Base-by-base conservation (phyloP, 2,888 invertebrate genomes). In the Himalopsyche anomala region DNA sequence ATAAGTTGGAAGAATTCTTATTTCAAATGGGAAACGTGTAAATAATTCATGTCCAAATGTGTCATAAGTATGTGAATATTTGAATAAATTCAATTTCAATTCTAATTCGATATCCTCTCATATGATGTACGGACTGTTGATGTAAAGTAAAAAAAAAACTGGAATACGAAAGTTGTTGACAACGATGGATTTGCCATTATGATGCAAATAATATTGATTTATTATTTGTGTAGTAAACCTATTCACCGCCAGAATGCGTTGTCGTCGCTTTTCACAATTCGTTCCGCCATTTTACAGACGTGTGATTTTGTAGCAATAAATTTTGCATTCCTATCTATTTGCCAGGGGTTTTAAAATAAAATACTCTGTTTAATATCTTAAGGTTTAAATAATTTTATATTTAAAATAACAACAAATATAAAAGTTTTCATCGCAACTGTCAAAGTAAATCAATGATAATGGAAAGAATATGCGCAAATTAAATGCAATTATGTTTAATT, bases 221-320 rank as follows among this genome's bases (percentile, higher is more conserved):
- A 74, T 74, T 74, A 28, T 74, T 38, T 74, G 74, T 36, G 74
- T 74, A 36, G 74, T 36, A 74, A 36, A 74, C 36, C 19, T 74
- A 36, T 74, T 74, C 74, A 36, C 15, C 74, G 74, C 36, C 38
- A 36, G 74, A 74, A 74, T 74, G 74, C 74, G 74, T 36, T 36
- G 74, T 74, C 36, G 74, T 4, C 74, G 74, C 11, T 74, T 74
- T 74, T 74, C 74, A 38, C 15, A 74, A 74, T 38, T 36, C 74
- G 74, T 74, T 36, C 36, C 74, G 74, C 74, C 74, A 74, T 74
- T 74, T 74, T 74, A 74, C 74, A 36, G 74, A 74, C 74, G 74
- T 74, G 74, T 74, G 74, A 74, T 74, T 74, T 74, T 74, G 74
- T 36, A 74, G 74, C 74, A 74, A 74, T 74, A 74, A 74, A 74